phyloP scores from a whole-genome alignment of 2,797 vertebrate genomes.

The Pseudomugil tenellus region DNA sequence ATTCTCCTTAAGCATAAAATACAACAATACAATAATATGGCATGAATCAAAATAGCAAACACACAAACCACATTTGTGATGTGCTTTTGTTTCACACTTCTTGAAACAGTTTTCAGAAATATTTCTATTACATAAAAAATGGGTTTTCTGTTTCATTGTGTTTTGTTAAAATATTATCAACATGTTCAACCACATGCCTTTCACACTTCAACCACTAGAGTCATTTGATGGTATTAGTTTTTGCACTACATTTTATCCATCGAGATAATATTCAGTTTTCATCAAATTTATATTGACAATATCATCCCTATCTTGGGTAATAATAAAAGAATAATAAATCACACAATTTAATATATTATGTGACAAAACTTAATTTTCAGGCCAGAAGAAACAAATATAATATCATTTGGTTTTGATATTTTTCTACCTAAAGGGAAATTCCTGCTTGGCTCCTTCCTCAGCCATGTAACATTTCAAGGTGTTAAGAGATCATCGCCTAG shows the following conservation, averaged over 20 bases:
- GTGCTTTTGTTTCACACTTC: too few species aligned
- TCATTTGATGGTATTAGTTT: neutral
- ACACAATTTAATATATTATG: neutral
- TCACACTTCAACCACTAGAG: neutral
- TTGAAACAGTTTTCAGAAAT: too few species aligned
- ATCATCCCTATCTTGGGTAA: too few species aligned
- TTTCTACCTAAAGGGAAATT: slow-evolving; percentile 11
- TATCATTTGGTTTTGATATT: slow-evolving; percentile 10
- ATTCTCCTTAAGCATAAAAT: too few species aligned
- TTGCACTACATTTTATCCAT: neutral
- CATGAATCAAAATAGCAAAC: too few species aligned
- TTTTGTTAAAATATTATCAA: too few species aligned
- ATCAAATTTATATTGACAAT: neutral
- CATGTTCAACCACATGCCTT: too few species aligned
- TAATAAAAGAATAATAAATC: neutral
- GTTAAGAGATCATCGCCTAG: neutral
- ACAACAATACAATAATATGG: too few species aligned
- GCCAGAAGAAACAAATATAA: neutral
- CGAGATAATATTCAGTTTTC: neutral
- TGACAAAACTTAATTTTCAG: neutral
- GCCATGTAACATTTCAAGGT: slow-evolving; percentile 22
- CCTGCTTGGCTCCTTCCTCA: neutral
- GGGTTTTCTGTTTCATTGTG: too few species aligned
- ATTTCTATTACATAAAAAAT: too few species aligned
- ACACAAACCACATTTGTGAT: too few species aligned